Percentiles rank a stretch among this genome's conserved stretches.
These are phyloP conservation scores for Solea solea DNA, from an alignment of 2,113 vertebrate genomes.

Conservation along the genomic window DNA sequence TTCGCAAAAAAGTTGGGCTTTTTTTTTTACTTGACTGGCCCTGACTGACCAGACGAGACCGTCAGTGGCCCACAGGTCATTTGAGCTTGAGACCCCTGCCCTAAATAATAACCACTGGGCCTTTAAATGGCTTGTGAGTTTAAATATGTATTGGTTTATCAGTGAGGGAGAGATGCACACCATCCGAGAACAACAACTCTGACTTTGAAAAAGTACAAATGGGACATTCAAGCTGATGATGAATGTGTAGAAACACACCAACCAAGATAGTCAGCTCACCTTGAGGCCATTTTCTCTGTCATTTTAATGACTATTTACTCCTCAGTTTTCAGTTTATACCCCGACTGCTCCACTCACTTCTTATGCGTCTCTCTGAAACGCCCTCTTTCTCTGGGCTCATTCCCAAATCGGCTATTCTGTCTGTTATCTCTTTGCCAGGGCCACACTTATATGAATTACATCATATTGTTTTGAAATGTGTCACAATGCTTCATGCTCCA, in stretches of 20 bases:
- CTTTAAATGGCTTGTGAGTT: too few relatives aligned
- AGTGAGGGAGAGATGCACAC: too few relatives aligned
- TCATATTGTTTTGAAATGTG: too few relatives aligned
- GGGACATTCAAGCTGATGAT: neutral
- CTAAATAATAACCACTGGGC: too few relatives aligned
- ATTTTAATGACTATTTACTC: constrained; percentile 6
- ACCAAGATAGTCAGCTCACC: neutral
- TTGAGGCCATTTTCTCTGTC: neutral
- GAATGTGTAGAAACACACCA: neutral
- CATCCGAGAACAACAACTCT: too few relatives aligned
- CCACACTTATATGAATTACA: neutral
- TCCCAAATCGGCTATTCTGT: neutral
- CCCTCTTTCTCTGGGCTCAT: neutral
- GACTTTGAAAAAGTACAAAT: neutral
- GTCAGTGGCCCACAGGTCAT: too few relatives aligned
- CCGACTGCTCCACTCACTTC: constrained; percentile 11
- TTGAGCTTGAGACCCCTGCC: too few relatives aligned
- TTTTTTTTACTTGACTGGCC: too few relatives aligned
- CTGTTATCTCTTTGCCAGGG: neutral
- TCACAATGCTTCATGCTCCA: too few relatives aligned
- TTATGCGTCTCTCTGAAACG: constrained; percentile 5
- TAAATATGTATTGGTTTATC: too few relatives aligned
- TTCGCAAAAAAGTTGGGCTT: too few relatives aligned
- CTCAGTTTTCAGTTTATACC: neutral
- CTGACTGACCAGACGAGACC: too few relatives aligned